These are phyloP conservation scores for Nyctereutes procyonoides DNA, from an alignment of 2,113 vertebrate genomes.

Conservation along the genomic window DNA sequence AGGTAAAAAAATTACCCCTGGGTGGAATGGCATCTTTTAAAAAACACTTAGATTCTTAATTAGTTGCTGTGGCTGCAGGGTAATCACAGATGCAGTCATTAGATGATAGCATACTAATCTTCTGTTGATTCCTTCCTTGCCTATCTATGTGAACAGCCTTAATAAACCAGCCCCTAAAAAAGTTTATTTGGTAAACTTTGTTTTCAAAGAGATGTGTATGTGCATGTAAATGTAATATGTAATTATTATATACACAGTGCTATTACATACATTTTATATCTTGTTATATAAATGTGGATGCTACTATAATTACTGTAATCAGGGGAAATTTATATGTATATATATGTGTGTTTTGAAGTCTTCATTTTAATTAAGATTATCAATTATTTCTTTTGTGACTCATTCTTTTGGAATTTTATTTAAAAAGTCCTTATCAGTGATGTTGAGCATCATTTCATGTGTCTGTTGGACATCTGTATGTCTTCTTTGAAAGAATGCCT, in stretches of 20 bases:
- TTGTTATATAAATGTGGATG: not conserved
- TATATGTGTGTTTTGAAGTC: not conserved
- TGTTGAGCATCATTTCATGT: not conserved
- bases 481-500: not conserved
- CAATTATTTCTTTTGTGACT: not conserved
- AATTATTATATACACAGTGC: not conserved
- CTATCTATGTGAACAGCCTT: not conserved
- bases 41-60: not conserved
- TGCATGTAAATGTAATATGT: not conserved
- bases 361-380: not conserved
- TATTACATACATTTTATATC: not conserved
- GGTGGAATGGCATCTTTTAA: not conserved
- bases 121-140: not conserved
- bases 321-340: not conserved
- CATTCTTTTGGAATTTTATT: not conserved
- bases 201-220: not conserved
- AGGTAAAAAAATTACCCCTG: not conserved
- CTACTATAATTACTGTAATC: not conserved
- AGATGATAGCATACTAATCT: not conserved
- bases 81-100: not conserved
- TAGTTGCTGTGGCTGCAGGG: not conserved
- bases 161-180: not conserved
- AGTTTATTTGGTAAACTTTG: conserved; percentile 31
- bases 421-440: not conserved
- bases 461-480: not conserved